These are phyloP conservation scores for Pollicipes pollicipes DNA, from an alignment of 1,140 invertebrate genomes.

Conservation along the genomic window DNA sequence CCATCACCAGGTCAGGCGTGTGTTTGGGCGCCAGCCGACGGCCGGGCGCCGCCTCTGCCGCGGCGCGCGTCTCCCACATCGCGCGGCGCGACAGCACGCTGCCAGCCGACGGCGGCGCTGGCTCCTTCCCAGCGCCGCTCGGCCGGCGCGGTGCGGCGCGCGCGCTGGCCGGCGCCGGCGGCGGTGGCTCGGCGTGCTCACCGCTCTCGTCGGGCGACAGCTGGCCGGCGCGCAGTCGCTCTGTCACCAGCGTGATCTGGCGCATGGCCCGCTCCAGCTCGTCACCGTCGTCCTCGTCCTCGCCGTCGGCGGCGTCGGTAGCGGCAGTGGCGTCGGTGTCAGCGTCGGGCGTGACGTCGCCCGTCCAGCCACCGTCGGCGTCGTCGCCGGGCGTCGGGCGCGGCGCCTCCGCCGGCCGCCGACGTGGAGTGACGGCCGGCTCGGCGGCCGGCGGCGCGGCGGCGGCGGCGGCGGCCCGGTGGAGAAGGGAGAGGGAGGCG, in stretches of 20 bases:
- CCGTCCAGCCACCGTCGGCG: too few relatives aligned
- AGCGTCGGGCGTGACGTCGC: not conserved
- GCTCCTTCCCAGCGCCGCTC: not conserved
- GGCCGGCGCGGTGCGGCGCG: too few relatives aligned
- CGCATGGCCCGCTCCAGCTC: not conserved
- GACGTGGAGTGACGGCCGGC: not conserved
- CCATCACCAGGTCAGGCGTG: constrained; percentile 75
- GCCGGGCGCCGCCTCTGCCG: too few relatives aligned
- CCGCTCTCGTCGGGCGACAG: not conserved
- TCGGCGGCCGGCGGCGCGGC: too few relatives aligned
- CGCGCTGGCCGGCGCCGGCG: not conserved
- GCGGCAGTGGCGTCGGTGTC: too few relatives aligned
- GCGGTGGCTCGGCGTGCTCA: not conserved
- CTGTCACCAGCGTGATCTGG: constrained; percentile 1
- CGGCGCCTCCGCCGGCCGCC: too few relatives aligned
- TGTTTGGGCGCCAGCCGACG: constrained; percentile 35
- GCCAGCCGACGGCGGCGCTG: too few relatives aligned
- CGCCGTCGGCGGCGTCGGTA: too few relatives aligned
- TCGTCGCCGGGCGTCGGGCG: too few relatives aligned
- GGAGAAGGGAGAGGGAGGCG: not conserved
- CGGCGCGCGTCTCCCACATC: not conserved
- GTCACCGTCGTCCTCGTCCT: too few relatives aligned
- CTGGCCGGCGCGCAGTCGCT: not conserved
- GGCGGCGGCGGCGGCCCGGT: not conserved
- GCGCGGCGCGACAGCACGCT: not conserved